Evolutionary conservation across 2,113 vertebrate genomes (phyloP), one percentile per base, ranked within the genome.

Genomic region (Perca flavescens): DNA sequence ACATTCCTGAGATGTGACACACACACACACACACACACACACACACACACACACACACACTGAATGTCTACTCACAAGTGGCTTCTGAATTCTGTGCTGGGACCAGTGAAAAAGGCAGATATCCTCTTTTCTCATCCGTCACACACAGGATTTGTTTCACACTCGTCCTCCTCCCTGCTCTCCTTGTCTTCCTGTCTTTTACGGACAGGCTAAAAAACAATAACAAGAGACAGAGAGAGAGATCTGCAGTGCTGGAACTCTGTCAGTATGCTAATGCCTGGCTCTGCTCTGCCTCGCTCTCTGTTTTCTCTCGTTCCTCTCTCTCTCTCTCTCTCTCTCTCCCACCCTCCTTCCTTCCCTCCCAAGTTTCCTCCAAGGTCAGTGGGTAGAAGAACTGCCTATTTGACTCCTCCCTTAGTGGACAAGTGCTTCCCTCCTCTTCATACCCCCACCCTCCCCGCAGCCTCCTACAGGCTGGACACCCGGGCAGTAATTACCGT

Each of bases 311-410:
- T 61, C 79, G 75, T 60, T 16, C n/a, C 63, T 65, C 65, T 56
- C 21, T 16, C 63, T 65, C 65, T 79, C 36, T 36, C 36, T 8
- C 84, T 86, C 65, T 1, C 6, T 40, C 36, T 34, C 74, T 72
- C 63, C 80, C 49, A 71, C 82, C 77, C 83, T 56, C 40, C 16
- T 57, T 74, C 52, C 82, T 58, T 74, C 85, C 80, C 83, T 86
- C 65, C 65, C 7, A 46, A 31, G 77, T 81, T 77, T 89, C n/a
- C 72, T 91, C 83, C 93, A 94, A 94, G 94, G 93, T 95, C 94
- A 94, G 90, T 82, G 86, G 86, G 86, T 79, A 87, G 83, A 91
- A 88, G 80, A 91, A 71, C 5, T 62, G 79, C 50, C 67, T 73
- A 6, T 40, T 67, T 83, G 74, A 87, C 85, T 93, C 94, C 92